Evolutionary conservation across 2,888 invertebrate genomes (phyloP).

Genomic region (Drosophila ezoana): DNA sequence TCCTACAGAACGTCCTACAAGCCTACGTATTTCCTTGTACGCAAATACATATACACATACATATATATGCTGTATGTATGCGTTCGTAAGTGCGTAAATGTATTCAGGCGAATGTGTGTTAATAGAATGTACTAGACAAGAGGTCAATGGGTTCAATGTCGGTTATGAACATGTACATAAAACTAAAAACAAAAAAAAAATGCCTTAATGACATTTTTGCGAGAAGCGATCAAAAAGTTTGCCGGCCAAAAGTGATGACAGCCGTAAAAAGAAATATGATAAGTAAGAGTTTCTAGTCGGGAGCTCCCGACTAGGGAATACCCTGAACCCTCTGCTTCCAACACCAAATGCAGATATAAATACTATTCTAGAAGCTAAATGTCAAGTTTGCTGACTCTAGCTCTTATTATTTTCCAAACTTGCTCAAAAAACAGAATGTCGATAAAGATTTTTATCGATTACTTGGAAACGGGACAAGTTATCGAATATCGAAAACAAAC

Average conservation of each 20-base stretch:
- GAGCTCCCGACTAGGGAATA: too few relatives aligned
- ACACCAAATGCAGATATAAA: too few relatives aligned
- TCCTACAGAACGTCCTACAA: not conserved
- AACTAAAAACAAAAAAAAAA: not conserved
- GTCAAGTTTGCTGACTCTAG: too few relatives aligned
- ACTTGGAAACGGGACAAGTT: too few relatives aligned
- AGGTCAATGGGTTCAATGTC: conserved; percentile 26
- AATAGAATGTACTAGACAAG: not conserved
- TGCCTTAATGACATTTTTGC: conserved; percentile 7
- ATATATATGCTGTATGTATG: not conserved
- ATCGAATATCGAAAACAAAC: too few relatives aligned
- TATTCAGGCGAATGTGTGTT: not conserved
- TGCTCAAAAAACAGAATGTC: too few relatives aligned
- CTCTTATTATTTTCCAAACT: too few relatives aligned
- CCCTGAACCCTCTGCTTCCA: too few relatives aligned
- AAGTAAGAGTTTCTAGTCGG: too few relatives aligned
- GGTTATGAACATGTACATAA: conserved; percentile 1
- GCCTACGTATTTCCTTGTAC: not conserved
- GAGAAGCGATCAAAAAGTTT: conserved; percentile 11
- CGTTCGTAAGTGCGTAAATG: not conserved
- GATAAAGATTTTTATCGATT: too few relatives aligned
- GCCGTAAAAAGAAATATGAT: not conserved
- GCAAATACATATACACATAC: not conserved
- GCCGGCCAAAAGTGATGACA: not conserved
- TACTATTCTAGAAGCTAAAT: too few relatives aligned